A percentile compares a stretch with the other conserved stretches of the same genome.
Evolutionary conservation across 2,888 invertebrate species (phyloP).

Genomic region (Epinotia ramella): DNA sequence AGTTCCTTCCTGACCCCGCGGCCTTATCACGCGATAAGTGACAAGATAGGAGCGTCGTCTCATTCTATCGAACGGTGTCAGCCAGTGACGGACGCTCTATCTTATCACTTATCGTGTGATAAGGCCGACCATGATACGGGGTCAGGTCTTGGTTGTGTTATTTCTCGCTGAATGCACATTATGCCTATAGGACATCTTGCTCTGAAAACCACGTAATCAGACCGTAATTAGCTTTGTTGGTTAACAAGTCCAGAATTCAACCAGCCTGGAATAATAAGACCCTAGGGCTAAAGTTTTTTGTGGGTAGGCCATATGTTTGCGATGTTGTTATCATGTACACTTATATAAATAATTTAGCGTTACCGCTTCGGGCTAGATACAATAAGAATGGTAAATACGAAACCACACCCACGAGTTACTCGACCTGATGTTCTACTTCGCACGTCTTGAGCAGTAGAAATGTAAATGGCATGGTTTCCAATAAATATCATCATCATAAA

Average conservation of each 20-base stretch:
- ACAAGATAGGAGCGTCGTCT: too few relatives aligned
- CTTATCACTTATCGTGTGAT: too few relatives aligned
- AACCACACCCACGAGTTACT: constrained; percentile 27
- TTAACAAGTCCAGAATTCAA: constrained; percentile 33
- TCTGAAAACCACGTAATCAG: constrained; percentile 11
- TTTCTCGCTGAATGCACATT: not conserved
- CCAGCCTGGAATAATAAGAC: constrained; percentile 50
- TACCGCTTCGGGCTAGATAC: constrained; percentile 38
- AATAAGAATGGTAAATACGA: constrained; percentile 39
- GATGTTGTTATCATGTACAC: constrained; percentile 49
- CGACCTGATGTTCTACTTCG: constrained; percentile 18
- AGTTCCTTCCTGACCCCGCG: too few relatives aligned
- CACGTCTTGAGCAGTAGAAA: not conserved
- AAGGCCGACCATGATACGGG: too few relatives aligned
- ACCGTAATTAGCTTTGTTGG: constrained; percentile 38
- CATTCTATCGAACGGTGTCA: too few relatives aligned
- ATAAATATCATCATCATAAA: too few relatives aligned
- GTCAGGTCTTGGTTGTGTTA: too few relatives aligned
- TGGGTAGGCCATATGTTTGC: constrained; percentile 53
- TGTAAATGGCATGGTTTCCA: not conserved
- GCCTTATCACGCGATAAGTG: too few relatives aligned
- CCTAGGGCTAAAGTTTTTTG: constrained; percentile 53
- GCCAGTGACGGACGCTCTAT: too few relatives aligned
- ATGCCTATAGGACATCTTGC: not conserved
- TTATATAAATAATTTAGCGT: constrained; percentile 44